phyloP scores from a whole-genome alignment of 2,113 vertebrate genomes.

The Bolborhynchus lineola region DNA sequence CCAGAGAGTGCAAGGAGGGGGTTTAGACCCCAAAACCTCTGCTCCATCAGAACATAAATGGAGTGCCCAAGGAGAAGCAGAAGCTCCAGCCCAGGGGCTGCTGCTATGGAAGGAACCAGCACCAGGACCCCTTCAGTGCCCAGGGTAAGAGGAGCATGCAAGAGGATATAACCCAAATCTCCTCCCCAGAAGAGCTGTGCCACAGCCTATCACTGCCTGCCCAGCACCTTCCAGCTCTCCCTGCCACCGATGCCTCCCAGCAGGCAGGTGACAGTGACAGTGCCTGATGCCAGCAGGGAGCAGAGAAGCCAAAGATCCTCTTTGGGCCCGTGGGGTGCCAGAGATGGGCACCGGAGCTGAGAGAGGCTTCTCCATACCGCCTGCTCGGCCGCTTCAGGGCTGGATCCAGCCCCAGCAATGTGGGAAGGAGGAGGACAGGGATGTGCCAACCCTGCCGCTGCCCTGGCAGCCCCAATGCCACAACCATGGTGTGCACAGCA shows the following conservation, averaged over 20 bases:
- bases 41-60: not conserved
- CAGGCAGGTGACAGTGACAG: not conserved
- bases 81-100: fast-evolving
- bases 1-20: not conserved
- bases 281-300: not conserved
- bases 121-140: fast-evolving
- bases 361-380: not conserved
- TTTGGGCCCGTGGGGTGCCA: fast-evolving
- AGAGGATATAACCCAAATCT: not conserved
- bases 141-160: not conserved
- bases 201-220: fast-evolving
- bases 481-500: not conserved
- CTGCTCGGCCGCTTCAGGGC: fast-evolving
- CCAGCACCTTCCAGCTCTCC: not conserved
- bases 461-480: not conserved
- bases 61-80: not conserved
- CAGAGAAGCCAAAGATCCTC: not conserved
- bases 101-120: not conserved
- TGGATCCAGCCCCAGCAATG: not conserved
- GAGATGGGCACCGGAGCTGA: fast-evolving
- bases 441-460: fast-evolving
- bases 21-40: not conserved
- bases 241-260: not conserved
- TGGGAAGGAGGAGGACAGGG: fast-evolving
- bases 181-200: not conserved